Evolutionary conservation across 2,797 vertebrate genomes (phyloP).

Genomic region (Sitta carolinensis): DNA sequence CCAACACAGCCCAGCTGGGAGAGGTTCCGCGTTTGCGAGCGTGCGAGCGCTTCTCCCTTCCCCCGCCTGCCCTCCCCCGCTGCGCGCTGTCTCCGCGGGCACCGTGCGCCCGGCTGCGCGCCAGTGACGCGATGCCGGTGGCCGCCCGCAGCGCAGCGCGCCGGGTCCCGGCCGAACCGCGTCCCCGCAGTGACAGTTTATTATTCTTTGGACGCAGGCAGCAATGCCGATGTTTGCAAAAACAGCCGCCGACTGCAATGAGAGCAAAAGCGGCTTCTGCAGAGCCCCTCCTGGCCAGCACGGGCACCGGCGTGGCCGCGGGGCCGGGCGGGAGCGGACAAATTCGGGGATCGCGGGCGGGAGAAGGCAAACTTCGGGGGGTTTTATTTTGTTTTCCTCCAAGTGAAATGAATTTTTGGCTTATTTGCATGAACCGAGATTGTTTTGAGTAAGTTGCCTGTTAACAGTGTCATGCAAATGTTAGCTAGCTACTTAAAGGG

Average conservation of each 20-base stretch:
- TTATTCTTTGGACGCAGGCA: slow-evolving; percentile 28
- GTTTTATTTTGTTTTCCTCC: neutral
- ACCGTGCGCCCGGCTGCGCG: neutral
- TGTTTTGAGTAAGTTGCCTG: slow-evolving; percentile 23
- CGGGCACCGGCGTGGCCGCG: neutral
- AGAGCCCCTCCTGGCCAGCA: neutral
- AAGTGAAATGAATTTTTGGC: neutral
- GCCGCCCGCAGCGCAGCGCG: neutral
- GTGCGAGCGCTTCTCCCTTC: neutral
- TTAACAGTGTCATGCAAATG: slow-evolving; percentile 41
- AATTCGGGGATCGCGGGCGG: neutral
- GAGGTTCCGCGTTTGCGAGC: neutral
- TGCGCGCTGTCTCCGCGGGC: slow-evolving; percentile 53
- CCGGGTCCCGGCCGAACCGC: neutral
- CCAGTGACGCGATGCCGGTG: neutral
- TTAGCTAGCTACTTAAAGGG: slow-evolving; percentile 2
- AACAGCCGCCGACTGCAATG: slow-evolving; percentile 23
- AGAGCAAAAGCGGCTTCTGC: slow-evolving; percentile 5
- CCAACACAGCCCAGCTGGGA: neutral
- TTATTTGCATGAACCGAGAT: slow-evolving; percentile 25
- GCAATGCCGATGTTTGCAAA: slow-evolving; percentile 36
- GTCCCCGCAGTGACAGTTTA: neutral
- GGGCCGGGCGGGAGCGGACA: neutral
- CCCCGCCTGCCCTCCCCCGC: neutral
- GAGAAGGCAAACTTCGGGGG: neutral